Conservation (phyloP, 2,113 vertebrate species). For the Agapornis roseicollis region DNA sequence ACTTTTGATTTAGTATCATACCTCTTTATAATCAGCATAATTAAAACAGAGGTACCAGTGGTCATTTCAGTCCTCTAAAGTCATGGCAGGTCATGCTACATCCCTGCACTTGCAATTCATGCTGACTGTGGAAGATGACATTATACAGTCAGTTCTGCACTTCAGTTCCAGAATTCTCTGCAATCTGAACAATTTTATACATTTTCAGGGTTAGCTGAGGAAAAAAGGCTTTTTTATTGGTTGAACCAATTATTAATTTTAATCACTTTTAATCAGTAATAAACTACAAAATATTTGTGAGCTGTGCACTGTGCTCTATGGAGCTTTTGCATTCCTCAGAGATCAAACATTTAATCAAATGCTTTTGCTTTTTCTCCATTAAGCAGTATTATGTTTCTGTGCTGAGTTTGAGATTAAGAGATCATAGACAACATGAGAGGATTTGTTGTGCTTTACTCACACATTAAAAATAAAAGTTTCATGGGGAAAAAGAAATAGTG, state of each 20-base stretch:
- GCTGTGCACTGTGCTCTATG: not conserved
- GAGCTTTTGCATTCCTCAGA: slow-evolving; percentile 4
- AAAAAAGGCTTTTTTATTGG: not conserved
- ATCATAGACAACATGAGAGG: slow-evolving; percentile 43
- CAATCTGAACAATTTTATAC: not conserved
- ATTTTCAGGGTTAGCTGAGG: not conserved
- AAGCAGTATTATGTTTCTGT: slow-evolving; percentile 19
- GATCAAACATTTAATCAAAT: slow-evolving; percentile 58
- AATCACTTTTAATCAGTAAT: slow-evolving; percentile 45
- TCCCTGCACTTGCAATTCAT: not conserved
- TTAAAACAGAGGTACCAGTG: not conserved
- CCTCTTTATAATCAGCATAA: not conserved
- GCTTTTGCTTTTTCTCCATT: slow-evolving; percentile 44
- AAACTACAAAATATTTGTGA: slow-evolving; percentile 30
- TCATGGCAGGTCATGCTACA: not conserved
- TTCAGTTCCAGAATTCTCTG: not conserved
- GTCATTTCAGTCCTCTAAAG: not conserved
- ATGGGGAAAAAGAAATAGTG: not conserved
- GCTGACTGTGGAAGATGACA: not conserved
- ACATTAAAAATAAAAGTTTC: slow-evolving; percentile 17
- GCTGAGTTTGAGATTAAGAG: slow-evolving; percentile 44
- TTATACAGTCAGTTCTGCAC: not conserved
- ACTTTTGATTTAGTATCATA: not conserved
- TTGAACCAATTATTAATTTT: slow-evolving; percentile 35
- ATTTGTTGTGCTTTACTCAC: slow-evolving; percentile 58